These are phyloP conservation scores for Halichondria panicea DNA, from an alignment of 37 sponge, comb jelly and placozoan species.

Conservation along the genomic window DNA sequence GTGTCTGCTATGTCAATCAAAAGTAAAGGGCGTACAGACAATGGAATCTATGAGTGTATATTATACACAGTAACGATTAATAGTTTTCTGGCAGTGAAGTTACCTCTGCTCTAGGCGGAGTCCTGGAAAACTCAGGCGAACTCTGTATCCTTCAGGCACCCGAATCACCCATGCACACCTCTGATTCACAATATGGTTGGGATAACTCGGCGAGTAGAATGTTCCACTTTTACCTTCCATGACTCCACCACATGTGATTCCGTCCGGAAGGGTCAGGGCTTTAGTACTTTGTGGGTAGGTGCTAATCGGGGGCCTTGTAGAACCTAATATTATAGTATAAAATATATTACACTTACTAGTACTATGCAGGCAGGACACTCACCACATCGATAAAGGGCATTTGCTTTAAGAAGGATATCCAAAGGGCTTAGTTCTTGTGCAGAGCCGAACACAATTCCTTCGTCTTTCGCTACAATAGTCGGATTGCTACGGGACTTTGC, in stretches of 20 bases:
- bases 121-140: conserved; percentile 3
- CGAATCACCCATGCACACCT: conserved; percentile 40
- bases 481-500: not conserved
- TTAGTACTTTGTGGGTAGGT: not conserved
- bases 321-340: not conserved
- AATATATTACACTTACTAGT: not conserved
- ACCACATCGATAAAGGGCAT: conserved; percentile 71
- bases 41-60: no score
- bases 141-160: conserved; percentile 31
- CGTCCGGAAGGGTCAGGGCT: conserved; percentile 1
- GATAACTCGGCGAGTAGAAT: conserved; percentile 35
- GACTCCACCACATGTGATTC: conserved; percentile 33
- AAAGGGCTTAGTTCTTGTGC: conserved; percentile 61
- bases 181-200: conserved; percentile 9
- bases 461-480: conserved; percentile 37
- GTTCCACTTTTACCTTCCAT: not conserved
- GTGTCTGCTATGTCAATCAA: no score
- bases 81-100: no score
- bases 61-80: no score
- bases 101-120: conserved; percentile 11
- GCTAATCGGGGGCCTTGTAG: conserved; percentile 1
- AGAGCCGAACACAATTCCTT: conserved; percentile 42
- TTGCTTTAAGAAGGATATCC: conserved; percentile 62
- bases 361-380: conserved; percentile 5
- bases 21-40: no score